Evolutionary conservation across 2,888 invertebrate genomes (phyloP), one percentile per base, ranked within the genome.

Genomic region (Pyralis farinalis): DNA sequence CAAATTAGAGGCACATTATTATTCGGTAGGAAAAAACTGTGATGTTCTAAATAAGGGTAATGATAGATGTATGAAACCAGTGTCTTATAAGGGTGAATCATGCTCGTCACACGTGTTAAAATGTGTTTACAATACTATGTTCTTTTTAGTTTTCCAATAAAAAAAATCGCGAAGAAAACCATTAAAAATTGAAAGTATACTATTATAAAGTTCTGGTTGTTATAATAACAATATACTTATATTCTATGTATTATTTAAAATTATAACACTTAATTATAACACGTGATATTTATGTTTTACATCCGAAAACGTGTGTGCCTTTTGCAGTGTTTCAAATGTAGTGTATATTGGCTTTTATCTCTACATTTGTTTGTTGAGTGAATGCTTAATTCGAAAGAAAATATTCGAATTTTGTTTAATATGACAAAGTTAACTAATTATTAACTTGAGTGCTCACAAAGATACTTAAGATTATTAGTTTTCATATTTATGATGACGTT

Each of bases 401-500:
- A 25, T 21, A 21, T 7, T 5, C 21, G 21, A 21, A 21, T 21
- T 21, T 21, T 21, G 7, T 21, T 21, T 5, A 21, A 21, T 5
- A 21, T 21, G 21, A 21, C 21, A 27, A 35, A 31, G 9, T 41
- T 37, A 31, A 42, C 34, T 44, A 41, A 29, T 33, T 40, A 55
- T 55, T 27, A 29, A 36, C 10, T 16, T 16, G 12, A 12, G 8
- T 12, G n/a, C n/a, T n/a, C n/a, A n/a, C n/a, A 63, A 59, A 54
- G 74, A 67, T 79, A 80, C 79, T 81, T 80, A 81, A 80, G 64
- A 67, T 56, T 55, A 44, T 46, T 49, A 41, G 50, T n/a, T 16
- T 16, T 16, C n/a, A n/a, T n/a, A n/a, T n/a, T n/a, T n/a, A n/a
- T n/a, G n/a, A n/a, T n/a, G n/a, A n/a, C n/a, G n/a, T n/a, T n/a